Percentiles rank a stretch among this genome's conserved stretches.
Conservation (phyloP, 2,888 invertebrate genomes). For the Clivina fossor region DNA sequence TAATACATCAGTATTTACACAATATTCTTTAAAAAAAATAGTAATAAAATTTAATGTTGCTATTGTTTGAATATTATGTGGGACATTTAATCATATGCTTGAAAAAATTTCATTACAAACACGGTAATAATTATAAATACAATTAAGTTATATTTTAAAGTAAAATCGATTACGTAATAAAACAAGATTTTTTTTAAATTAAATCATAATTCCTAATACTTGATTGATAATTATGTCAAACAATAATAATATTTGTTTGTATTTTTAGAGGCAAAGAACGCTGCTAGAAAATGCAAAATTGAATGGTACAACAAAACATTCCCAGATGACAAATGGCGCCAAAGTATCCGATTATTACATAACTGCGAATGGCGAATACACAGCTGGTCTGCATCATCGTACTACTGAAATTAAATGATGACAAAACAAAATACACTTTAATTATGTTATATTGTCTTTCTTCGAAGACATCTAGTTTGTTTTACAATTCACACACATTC, state of each 20-base stretch:
- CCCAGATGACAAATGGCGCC: conserved; percentile 39
- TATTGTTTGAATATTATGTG: no score
- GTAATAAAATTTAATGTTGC: no score
- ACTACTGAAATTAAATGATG: conserved; percentile 38
- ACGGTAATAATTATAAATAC: no score
- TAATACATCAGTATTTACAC: no score
- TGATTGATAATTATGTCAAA: no score
- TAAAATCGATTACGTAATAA: no score
- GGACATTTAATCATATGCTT: no score
- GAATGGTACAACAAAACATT: conserved; percentile 1
- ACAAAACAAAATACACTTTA: neutral
- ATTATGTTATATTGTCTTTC: neutral
- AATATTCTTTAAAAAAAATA: no score
- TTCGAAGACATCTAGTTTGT: neutral
- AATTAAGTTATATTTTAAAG: no score
- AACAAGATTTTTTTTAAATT: no score
- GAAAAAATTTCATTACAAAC: no score
- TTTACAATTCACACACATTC: neutral
- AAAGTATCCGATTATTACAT: conserved; percentile 55
- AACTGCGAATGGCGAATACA: conserved; percentile 51
- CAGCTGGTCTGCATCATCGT: conserved; percentile 47
- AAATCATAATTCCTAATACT: no score
- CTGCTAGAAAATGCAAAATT: neutral
- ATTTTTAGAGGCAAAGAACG: conserved; percentile 5
- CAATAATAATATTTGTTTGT: neutral